Base-by-base conservation (phyloP, 2,797 vertebrate species). In the Cercopithecus mitis region DNA sequence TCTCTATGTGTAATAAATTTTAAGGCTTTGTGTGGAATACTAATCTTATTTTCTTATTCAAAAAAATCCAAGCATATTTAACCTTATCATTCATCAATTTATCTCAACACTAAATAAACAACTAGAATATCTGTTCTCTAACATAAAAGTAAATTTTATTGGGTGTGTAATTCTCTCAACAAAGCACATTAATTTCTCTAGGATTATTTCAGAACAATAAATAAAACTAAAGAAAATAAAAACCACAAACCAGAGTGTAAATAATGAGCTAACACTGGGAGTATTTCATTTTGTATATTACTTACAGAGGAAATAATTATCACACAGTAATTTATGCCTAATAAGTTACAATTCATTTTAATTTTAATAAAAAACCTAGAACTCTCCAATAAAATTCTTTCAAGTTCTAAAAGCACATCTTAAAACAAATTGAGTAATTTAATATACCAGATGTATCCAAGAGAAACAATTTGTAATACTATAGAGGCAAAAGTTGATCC, bases 141-240 rank as follows among this genome's bases (percentile, higher is more conserved):
- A 94, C 17, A 58, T 20, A 95, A 87, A 94, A 88, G 39, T 14
- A 80, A 39, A 64, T 91, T 91, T 95, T 93, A 43, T 85, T 64
- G 24, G 19, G 24, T 91, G n/a, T 12, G 93, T 93, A 95, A 87
- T 81, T 86, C 39, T 94, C 30, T 83, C 64, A 77, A 90, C 14
- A 91, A 94, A 73, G 33, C 22, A 75, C 13, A 67, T 85, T 81
- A 81, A 41, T 67, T 45, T 64, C 91, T 85, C 58, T 24, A 80
- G n/a, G 5, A 52, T 50, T 87, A 88, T 61, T 76, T 94, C 50
- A 88, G 57, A 93, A 85, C 1, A 92, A 1, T 61, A 25, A 89
- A 57, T 91, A 43, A 95, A 97, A 91, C 43, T 89, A 89, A 95
- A 75, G 36, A 90, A 77, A 94, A 81, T 64, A n/a, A 77, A 92